Evolutionary conservation across 2,888 invertebrate genomes (phyloP).

Genomic region (Ormyrus nitidulus): DNA sequence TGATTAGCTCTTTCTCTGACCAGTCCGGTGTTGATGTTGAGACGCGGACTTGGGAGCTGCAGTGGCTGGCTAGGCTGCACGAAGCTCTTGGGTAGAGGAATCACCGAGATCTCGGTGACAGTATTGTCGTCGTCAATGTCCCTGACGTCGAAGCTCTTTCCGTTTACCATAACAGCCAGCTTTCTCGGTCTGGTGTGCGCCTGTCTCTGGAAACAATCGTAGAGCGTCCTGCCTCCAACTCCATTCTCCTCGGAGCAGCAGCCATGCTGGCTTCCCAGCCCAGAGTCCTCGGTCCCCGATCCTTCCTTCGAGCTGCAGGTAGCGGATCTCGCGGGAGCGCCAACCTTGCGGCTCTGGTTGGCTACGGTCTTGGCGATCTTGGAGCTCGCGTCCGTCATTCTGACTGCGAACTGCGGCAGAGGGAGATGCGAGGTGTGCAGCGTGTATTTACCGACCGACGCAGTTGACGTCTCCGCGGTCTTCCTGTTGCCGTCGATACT

Average conservation of each 20-base stretch:
- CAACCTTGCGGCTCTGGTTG: conserved; percentile 83
- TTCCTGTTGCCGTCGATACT: conserved; percentile 9
- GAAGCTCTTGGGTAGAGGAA: conserved; percentile 76
- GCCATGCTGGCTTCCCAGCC: conserved; percentile 77
- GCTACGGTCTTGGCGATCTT: conserved; percentile 85
- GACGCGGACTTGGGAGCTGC: conserved; percentile 71
- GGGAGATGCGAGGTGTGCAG: conserved; percentile 85
- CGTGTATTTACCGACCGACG: conserved; percentile 79
- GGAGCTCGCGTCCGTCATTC: conserved; percentile 79
- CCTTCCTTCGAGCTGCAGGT: conserved; percentile 78
- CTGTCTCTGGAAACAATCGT: conserved; percentile 35
- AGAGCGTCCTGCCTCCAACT: conserved; percentile 65
- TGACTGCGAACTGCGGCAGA: conserved; percentile 82
- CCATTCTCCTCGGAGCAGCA: conserved; percentile 66
- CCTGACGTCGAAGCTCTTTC: conserved; percentile 86
- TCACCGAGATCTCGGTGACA: conserved; percentile 80
- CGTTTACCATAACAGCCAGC: conserved; percentile 84
- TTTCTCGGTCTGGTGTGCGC: conserved; percentile 80
- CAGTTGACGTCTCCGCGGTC: conserved; percentile 58
- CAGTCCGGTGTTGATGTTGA: conserved; percentile 70
- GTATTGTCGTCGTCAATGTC: conserved; percentile 82
- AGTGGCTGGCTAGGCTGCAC: conserved; percentile 16
- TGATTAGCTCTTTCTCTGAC: conserved; percentile 77
- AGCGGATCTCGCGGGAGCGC: conserved; percentile 74
- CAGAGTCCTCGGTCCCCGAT: conserved; percentile 82